These are phyloP conservation scores for Trachythela sp. DNA, from an alignment of 64 coral and sea anemone species.

Conservation along the genomic window DNA sequence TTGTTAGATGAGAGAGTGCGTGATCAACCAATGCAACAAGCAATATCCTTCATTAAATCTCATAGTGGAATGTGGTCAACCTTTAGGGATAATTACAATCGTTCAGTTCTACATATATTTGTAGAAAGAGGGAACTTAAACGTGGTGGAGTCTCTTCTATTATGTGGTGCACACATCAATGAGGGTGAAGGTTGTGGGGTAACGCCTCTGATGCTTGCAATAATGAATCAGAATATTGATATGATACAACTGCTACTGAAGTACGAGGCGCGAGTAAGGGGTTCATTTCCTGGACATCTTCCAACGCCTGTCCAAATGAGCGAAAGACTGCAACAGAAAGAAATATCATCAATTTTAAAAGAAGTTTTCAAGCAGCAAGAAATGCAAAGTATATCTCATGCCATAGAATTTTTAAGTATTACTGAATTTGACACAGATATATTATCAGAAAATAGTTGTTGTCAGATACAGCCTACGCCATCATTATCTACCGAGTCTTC, in stretches of 20 bases:
- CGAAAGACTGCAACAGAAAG: background rate
- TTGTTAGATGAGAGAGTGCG: no score
- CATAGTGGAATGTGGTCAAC: background rate
- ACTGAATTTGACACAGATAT: no score
- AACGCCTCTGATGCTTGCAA: conserved; percentile 26
- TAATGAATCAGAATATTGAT: background rate
- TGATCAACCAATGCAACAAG: no score
- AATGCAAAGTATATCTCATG: background rate
- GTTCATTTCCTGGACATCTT: conserved; percentile 23
- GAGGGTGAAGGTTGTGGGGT: conserved; percentile 20
- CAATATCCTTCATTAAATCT: background rate
- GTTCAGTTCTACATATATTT: conserved; percentile 7
- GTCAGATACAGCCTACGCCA: no score
- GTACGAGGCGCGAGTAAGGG: background rate
- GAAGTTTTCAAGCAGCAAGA: background rate
- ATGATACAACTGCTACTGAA: conserved; percentile 24
- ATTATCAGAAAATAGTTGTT: no score
- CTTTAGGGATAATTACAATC: conserved; percentile 7
- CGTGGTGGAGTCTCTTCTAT: background rate
- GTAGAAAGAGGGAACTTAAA: conserved; percentile 14
- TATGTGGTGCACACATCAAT: conserved; percentile 17
- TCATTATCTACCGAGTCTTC: no score
- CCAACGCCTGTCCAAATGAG: background rate
- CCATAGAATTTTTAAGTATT: no score
- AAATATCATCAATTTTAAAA: background rate